These are phyloP conservation scores for Pseudeuparius sepicola DNA, from an alignment of 2,888 invertebrate genomes.

Conservation along the genomic window DNA sequence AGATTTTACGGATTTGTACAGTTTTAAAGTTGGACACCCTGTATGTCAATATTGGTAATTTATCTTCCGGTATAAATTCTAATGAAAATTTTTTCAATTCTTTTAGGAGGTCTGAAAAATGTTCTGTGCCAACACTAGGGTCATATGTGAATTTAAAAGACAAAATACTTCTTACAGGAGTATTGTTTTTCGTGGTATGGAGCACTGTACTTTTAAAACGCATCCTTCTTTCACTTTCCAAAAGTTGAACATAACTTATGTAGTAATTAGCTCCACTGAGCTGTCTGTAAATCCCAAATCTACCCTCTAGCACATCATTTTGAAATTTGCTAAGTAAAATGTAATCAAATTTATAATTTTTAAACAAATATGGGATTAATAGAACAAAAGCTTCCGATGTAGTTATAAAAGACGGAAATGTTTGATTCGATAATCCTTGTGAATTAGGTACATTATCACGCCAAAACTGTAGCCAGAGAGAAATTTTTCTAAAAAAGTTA, in stretches of 20 bases:
- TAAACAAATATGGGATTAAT: slow-evolving; percentile 5
- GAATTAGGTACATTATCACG: background rate
- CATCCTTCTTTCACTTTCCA: slow-evolving; percentile 6
- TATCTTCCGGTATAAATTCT: too few species aligned
- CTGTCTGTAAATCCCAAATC: slow-evolving; percentile 4
- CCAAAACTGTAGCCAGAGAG: background rate
- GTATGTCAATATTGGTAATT: too few species aligned
- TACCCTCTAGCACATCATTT: slow-evolving; percentile 5
- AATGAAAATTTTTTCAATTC: too few species aligned
- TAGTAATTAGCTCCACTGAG: slow-evolving; percentile 6
- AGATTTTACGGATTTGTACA: too few species aligned
- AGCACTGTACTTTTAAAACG: slow-evolving; percentile 5
- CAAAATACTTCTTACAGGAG: too few species aligned
- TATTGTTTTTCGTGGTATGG: too few species aligned
- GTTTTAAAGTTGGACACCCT: too few species aligned
- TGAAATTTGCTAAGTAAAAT: slow-evolving; percentile 5
- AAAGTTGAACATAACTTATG: slow-evolving; percentile 5
- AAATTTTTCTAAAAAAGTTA: slow-evolving; percentile 2
- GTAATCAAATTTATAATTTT: slow-evolving; percentile 5
- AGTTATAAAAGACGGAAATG: slow-evolving; percentile 1
- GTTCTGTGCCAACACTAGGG: too few species aligned
- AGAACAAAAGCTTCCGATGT: background rate
- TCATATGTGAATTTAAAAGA: too few species aligned
- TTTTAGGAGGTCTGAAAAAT: too few species aligned
- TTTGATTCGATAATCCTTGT: background rate